A percentile compares a stretch with the other conserved stretches of the same genome.
These are phyloP conservation scores for Volucella zonaria DNA, from an alignment of 2,888 invertebrate genomes.

Conservation along the genomic window DNA sequence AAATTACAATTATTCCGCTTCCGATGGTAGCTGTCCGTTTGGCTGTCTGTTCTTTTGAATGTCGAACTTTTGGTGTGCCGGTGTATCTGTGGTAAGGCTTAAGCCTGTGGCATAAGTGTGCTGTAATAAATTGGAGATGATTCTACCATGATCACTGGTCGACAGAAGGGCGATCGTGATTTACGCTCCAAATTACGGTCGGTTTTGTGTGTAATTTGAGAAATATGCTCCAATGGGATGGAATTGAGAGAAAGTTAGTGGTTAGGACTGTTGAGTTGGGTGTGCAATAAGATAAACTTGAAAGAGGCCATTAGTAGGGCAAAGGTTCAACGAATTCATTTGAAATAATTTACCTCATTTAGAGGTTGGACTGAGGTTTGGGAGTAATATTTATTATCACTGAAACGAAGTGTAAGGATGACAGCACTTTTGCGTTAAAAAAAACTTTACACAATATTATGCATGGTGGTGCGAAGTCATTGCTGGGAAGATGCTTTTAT, in stretches of 20 bases:
- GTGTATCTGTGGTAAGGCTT: too few relatives aligned
- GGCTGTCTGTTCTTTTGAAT: constrained; percentile 13
- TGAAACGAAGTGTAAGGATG: too few relatives aligned
- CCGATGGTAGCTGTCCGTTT: constrained; percentile 48
- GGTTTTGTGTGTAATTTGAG: constrained; percentile 39
- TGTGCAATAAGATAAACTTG: too few relatives aligned
- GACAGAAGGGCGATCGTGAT: constrained; percentile 42
- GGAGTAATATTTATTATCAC: too few relatives aligned
- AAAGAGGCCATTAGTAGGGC: too few relatives aligned
- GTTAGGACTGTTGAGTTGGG: background rate
- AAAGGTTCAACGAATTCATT: too few relatives aligned
- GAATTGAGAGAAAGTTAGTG: constrained; percentile 28
- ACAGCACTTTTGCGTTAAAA: too few relatives aligned
- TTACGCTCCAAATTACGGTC: constrained; percentile 35
- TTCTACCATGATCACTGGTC: constrained; percentile 28
- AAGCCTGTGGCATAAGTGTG: constrained; percentile 62
- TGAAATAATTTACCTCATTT: too few relatives aligned
- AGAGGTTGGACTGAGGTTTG: too few relatives aligned
- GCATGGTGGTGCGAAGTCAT: too few relatives aligned
- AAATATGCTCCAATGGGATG: constrained; percentile 3
- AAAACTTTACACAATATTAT: too few relatives aligned
- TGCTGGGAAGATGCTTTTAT: too few relatives aligned
- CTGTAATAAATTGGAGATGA: constrained; percentile 64
- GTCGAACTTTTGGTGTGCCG: background rate
- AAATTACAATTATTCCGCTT: constrained; percentile 68